Evolutionary conservation across 2,888 invertebrate species (phyloP).

Genomic region (Hemistola chrysoprasaria): DNA sequence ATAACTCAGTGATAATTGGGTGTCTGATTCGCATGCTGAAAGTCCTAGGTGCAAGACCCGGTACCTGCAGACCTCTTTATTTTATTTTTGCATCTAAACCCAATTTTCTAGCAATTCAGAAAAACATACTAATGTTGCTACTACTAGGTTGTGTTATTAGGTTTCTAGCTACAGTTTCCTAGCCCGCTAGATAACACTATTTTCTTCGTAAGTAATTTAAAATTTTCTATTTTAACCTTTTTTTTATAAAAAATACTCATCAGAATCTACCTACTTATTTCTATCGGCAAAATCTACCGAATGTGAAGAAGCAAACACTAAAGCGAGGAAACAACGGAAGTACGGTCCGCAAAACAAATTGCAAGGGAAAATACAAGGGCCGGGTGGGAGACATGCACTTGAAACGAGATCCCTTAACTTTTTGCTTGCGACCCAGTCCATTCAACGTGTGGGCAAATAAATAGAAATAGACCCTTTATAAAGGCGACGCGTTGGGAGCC

Average conservation of each 20-base stretch:
- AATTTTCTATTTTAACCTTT: neutral
- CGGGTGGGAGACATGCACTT: constrained; percentile 29
- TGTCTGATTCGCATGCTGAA: constrained; percentile 86
- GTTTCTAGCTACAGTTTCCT: too few species aligned
- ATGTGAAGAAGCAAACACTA: constrained; percentile 18
- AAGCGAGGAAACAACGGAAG: constrained; percentile 20
- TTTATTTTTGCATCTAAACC: too few species aligned
- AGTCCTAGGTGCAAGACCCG: constrained; percentile 86
- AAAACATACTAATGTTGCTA: too few species aligned
- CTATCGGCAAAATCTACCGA: constrained; percentile 7
- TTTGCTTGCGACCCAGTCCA: constrained; percentile 25
- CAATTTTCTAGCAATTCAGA: too few species aligned
- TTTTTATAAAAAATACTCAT: neutral
- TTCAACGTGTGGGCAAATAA: constrained; percentile 25
- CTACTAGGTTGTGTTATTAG: too few species aligned
- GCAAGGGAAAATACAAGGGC: constrained; percentile 28
- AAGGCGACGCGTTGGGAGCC: constrained; percentile 17
- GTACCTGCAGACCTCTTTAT: too few species aligned
- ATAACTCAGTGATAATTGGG: constrained; percentile 44
- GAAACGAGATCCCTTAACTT: constrained; percentile 25
- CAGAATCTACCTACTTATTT: neutral
- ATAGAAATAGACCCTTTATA: constrained; percentile 27
- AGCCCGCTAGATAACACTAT: too few species aligned
- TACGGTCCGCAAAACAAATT: constrained; percentile 27
- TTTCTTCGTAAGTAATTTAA: too few species aligned